Base-by-base conservation (phyloP, 2,797 vertebrate genomes). In the Botia kubotai region DNA sequence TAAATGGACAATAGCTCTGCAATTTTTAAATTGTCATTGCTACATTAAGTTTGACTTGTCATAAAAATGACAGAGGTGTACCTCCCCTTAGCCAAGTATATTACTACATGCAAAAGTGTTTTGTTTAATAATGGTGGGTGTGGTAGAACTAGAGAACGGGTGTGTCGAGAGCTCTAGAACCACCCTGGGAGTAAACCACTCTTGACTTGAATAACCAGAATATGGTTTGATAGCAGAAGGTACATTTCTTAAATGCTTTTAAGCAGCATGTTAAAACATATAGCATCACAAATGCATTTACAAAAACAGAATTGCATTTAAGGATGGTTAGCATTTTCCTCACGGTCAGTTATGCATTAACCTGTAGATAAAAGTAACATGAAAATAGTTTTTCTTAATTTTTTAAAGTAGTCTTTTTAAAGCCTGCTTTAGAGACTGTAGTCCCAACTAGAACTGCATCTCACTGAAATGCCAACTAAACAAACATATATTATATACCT, bases 121-220 rank as follows among this genome's bases (percentile, higher is more conserved):
- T 52, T 63, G 8, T 23, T 39, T 66, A 26, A 29, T 39, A 66
- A 67, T 48, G 53, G 23, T 53, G 62, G 50, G 50, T 76, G 74
- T 76, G 74, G 66, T 63, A 53, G 29, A 55, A 66, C 39, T 43
- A 6, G 6, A 43, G 39, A 75, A 36, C 43, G 52, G 58, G 46
- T 75, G 73, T 65, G 60, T 36, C 26, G 50, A 65, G 14, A 53
- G 1, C 0, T 12, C 12, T 52, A 14, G 6, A 33, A 17, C 17
- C 5, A 53, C 4, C 8, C 50, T 53, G 4, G 4, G 6, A 53
- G 43, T 33, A n/a, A 23, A 63, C 10, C 43, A 14, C 23, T 33
- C 46, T 36, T 50, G 72, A 13, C 23, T 26, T 63, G 23, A 26
- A 26, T 26, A 26, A 23, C 13, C 57, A 60, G 14, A 4, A 6